Evolutionary conservation across 2,888 invertebrate species (phyloP).

Genomic region (Amblyteles armatorius): DNA sequence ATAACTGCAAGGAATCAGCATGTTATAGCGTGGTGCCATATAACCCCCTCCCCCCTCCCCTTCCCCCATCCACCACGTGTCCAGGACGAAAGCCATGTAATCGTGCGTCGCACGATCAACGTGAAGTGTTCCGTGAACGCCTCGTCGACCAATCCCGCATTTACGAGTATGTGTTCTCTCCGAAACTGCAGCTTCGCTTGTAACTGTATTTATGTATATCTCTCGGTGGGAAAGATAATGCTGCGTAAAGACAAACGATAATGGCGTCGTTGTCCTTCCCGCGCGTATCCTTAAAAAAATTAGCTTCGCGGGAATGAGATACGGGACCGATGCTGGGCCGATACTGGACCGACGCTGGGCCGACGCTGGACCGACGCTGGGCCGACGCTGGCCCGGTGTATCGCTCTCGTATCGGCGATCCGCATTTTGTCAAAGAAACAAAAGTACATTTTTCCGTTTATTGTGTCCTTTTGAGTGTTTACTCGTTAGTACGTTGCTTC

Average conservation of each 20-base stretch:
- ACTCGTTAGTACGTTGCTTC: neutral
- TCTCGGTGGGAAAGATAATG: constrained; percentile 4
- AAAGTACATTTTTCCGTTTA: too few relatives aligned
- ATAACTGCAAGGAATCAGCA: neutral
- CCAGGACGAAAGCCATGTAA: constrained; percentile 18
- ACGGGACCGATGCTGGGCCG: too few relatives aligned
- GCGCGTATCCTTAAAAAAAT: too few relatives aligned
- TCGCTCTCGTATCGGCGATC: too few relatives aligned
- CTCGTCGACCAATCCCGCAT: constrained; percentile 70
- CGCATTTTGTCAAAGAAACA: too few relatives aligned
- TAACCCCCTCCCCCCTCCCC: too few relatives aligned
- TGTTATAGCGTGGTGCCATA: constrained; percentile 4
- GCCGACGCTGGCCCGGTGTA: too few relatives aligned
- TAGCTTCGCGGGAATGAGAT: too few relatives aligned
- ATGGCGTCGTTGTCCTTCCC: neutral
- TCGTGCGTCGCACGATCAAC: constrained; percentile 35
- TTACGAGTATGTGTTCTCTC: constrained; percentile 64
- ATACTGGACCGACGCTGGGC: too few relatives aligned
- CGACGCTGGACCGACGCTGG: too few relatives aligned
- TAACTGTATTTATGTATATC: constrained; percentile 19
- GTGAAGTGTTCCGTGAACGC: constrained; percentile 63
- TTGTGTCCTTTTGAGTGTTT: neutral
- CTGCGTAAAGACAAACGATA: constrained; percentile 8
- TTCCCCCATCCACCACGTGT: neutral
- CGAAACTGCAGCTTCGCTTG: constrained; percentile 25